Conservation (phyloP, 2,113 vertebrate genomes). For the Cacatua alba region DNA sequence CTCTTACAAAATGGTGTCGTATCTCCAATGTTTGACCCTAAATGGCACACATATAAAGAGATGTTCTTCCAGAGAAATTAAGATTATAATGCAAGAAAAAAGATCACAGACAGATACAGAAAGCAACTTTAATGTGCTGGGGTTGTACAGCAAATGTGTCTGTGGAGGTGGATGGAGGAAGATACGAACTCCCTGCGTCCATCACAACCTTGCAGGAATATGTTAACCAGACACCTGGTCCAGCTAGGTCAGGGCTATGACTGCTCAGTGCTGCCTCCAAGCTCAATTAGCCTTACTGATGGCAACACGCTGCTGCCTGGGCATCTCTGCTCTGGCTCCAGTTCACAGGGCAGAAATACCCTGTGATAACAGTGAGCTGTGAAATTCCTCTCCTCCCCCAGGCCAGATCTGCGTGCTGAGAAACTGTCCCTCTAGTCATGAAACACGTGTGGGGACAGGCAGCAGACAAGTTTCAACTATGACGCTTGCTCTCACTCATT, state of each 20-base stretch:
- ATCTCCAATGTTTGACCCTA: background rate
- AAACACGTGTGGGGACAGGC: background rate
- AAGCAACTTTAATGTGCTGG: background rate
- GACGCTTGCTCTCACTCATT: background rate
- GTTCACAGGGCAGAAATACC: background rate
- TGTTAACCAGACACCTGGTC: background rate
- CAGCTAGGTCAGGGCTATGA: rapidly evolving
- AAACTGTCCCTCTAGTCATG: background rate
- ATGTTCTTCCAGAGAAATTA: background rate
- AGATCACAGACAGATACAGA: background rate
- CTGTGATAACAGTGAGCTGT: background rate
- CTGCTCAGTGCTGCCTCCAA: background rate
- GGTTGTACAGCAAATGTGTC: background rate
- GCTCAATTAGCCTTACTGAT: background rate
- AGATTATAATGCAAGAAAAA: background rate
- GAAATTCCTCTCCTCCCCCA: background rate
- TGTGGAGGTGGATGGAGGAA: background rate
- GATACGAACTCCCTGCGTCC: rapidly evolving
- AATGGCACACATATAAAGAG: background rate
- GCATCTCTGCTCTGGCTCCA: background rate
- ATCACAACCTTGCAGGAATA: background rate
- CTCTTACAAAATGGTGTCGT: background rate
- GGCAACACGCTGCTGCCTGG: background rate
- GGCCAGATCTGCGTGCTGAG: background rate
- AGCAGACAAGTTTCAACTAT: background rate